A percentile compares a stretch with the other conserved stretches of the same genome.
phyloP scores from a whole-genome alignment of 2,113 vertebrate species.

The Dasypus novemcinctus region DNA sequence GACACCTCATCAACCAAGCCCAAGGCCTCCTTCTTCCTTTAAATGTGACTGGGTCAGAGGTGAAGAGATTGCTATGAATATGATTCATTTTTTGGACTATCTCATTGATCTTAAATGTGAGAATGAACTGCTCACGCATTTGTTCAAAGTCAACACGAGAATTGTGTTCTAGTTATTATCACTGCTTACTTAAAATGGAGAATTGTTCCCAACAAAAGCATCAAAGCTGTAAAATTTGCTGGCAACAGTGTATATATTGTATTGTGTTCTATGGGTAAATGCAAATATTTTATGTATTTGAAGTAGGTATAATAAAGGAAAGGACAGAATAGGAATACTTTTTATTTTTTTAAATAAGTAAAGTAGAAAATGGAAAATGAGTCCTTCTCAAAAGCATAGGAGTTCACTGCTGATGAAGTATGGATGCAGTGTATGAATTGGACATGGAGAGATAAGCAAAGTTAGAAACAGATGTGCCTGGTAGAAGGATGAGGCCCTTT shows the following conservation, averaged over 20 bases:
- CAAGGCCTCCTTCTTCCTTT: background rate
- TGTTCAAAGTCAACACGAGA: background rate
- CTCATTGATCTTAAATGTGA: background rate
- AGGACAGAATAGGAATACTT: background rate
- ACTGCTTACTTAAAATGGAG: background rate
- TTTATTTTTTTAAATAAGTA: background rate
- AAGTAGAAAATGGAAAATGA: background rate
- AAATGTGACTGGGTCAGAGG: background rate
- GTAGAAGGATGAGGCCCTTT: background rate
- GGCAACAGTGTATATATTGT: background rate
- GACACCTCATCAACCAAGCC: background rate
- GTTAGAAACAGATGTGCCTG: conserved; percentile 57
- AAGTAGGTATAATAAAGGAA: background rate
- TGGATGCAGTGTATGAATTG: background rate
- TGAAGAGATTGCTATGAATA: background rate
- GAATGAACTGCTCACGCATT: background rate
- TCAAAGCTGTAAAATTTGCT: background rate
- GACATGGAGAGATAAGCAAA: conserved; percentile 39
- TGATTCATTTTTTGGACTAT: background rate
- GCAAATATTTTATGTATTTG: background rate
- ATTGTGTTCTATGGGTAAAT: background rate
- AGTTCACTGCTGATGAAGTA: background rate
- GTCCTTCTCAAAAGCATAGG: background rate
- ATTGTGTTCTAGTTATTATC: background rate
- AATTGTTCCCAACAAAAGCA: background rate